phyloP scores from a whole-genome alignment of 2,797 vertebrate species.

The Channa striata region DNA sequence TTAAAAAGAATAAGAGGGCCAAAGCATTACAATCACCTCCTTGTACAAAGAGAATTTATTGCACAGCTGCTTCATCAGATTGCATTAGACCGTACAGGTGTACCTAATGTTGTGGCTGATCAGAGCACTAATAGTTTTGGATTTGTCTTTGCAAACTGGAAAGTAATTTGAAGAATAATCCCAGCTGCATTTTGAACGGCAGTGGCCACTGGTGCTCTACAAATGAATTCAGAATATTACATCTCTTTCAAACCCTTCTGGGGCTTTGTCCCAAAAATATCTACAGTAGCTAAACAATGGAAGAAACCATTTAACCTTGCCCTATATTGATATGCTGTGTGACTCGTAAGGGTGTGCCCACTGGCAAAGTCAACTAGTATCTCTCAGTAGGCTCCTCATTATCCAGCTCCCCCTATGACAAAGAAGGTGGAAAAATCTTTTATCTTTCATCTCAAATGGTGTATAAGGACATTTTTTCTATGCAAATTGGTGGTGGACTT shows the following conservation, averaged over 20 bases:
- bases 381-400: conserved; percentile 80
- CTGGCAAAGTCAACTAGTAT: conserved; percentile 80
- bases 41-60: too few relatives aligned
- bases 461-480: conserved; percentile 55
- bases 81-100: too few relatives aligned
- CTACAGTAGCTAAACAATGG: conserved; percentile 64
- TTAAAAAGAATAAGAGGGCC: too few relatives aligned
- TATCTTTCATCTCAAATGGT: conserved; percentile 62
- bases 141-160: conserved; percentile 19
- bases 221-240: conserved; percentile 61
- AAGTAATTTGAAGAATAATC: conserved; percentile 18
- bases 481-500: conserved; percentile 36
- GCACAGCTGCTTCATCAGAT: too few relatives aligned
- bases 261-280: conserved; percentile 72
- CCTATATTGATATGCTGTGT: conserved; percentile 75
- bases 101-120: too few relatives aligned
- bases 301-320: conserved; percentile 81
- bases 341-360: conserved; percentile 70
- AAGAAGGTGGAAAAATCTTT: conserved; percentile 75
- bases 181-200: conserved; percentile 37
- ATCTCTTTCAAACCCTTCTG: conserved; percentile 50
- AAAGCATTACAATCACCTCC: too few relatives aligned
- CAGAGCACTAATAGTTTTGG: not conserved
- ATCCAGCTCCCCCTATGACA: conserved; percentile 68
- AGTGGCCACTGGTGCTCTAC: conserved; percentile 35